A percentile compares a stretch with the other conserved stretches of the same genome.
These are phyloP conservation scores for Cnemophilus loriae DNA, from an alignment of 2,113 vertebrate genomes.

Conservation along the genomic window DNA sequence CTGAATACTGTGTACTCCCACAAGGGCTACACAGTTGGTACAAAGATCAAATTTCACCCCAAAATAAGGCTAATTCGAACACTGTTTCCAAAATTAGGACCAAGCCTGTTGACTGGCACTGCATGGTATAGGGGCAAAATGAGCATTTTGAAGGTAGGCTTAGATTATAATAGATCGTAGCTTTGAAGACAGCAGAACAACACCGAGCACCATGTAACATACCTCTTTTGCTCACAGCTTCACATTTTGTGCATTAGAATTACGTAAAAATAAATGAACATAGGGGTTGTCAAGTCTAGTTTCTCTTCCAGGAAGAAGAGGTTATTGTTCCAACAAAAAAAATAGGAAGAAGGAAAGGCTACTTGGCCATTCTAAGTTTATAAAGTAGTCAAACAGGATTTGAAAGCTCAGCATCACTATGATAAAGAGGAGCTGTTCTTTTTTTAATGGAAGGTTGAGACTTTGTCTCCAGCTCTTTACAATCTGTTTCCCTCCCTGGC, in stretches of 20 bases:
- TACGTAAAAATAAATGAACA: background rate
- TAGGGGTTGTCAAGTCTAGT: background rate
- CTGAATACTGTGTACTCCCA: background rate
- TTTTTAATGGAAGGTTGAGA: background rate
- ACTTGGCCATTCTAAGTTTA: background rate
- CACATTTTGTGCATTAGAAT: background rate
- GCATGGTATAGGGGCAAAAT: rapidly evolving
- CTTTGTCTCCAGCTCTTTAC: background rate
- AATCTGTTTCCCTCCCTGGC: background rate
- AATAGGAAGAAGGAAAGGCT: background rate
- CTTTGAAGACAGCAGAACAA: background rate
- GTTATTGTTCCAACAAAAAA: background rate
- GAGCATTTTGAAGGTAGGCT: background rate
- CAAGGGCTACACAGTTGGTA: background rate
- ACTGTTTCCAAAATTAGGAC: background rate
- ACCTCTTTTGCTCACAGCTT: background rate
- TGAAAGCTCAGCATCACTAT: background rate
- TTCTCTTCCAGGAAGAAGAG: background rate
- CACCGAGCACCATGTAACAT: background rate
- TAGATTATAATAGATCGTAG: background rate
- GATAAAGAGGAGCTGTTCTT: background rate
- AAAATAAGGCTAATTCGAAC: background rate
- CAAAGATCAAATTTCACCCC: background rate
- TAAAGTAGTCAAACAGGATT: background rate
- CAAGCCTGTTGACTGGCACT: background rate